Evolutionary conservation across 2,888 invertebrate genomes (phyloP), one percentile per base, ranked within the genome.

Genomic region (Pyrocoelia pectoralis): DNA sequence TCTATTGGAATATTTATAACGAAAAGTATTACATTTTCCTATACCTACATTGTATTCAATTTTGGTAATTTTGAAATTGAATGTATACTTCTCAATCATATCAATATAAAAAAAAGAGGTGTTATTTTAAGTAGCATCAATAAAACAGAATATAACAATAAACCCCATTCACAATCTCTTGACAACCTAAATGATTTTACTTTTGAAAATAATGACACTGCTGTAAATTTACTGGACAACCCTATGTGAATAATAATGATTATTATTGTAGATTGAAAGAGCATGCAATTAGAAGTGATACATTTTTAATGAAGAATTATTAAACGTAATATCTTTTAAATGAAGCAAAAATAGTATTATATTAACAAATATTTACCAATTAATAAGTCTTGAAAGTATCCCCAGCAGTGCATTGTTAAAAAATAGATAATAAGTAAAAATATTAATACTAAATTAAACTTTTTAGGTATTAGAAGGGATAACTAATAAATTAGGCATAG

Each of bases 401-500:
- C 63, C 63, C 63, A 59, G 58, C 28, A 64, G 54, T 58, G 50
- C 53, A 62, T 24, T 64, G 51, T 64, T 64, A 64, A 62, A n/a
- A n/a, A 57, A 63, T 48, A 57, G 58, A 14, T 54, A 46, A 56
- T 50, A 56, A 68, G 53, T 19, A 50, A 57, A 60, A 56, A 58
- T 19, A 62, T 52, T 58, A 54, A 59, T 29, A 49, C 43, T 61
- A 57, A 54, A 57, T 24, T 49, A 61, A 61, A 56, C 54, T 15
- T 51, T 68, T 59, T 77, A 66, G 19, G n/a, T n/a, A 76, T 68
- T 63, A 49, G 40, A 29, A 40, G 10, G 41, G 49, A 24, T 58
- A 61, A 56, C 13, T 58, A 48, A 60, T 58, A 29, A 68, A 68
- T 71, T 75, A 76, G 68, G 74, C 72, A 65, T 72, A 74, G 52